A percentile compares a stretch with the other conserved stretches of the same genome.
These are phyloP conservation scores for Orthosia cruda DNA, from an alignment of 2,888 invertebrate species.

Conservation along the genomic window DNA sequence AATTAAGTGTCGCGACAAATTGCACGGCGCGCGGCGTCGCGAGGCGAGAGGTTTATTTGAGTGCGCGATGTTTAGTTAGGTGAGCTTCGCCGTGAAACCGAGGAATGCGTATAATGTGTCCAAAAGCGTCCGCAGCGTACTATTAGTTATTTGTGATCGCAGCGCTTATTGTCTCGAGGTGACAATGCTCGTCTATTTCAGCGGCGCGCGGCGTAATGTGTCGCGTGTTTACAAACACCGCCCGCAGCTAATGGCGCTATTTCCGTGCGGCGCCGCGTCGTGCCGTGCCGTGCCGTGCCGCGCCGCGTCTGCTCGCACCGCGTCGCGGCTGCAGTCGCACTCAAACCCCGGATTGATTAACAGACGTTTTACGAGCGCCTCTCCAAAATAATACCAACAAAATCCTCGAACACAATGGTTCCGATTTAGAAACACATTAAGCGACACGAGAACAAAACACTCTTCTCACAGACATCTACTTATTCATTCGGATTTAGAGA, in stretches of 20 bases:
- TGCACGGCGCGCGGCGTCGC: slow-evolving; percentile 71
- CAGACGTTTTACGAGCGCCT: slow-evolving; percentile 73
- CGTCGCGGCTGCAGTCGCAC: slow-evolving; percentile 49
- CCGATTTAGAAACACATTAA: slow-evolving; percentile 72
- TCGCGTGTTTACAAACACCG: slow-evolving; percentile 85
- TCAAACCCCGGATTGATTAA: slow-evolving; percentile 75
- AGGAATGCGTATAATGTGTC: slow-evolving; percentile 78
- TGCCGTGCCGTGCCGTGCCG: slow-evolving; percentile 1
- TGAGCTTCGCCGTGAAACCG: slow-evolving; percentile 72
- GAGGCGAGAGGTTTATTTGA: slow-evolving; percentile 73
- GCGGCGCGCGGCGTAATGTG: slow-evolving; percentile 68
- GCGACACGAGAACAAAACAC: slow-evolving; percentile 55
- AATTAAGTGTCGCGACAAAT: slow-evolving; percentile 86
- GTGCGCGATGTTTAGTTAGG: slow-evolving; percentile 78
- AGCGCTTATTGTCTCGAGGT: slow-evolving; percentile 64
- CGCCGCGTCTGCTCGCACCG: slow-evolving; percentile 3
- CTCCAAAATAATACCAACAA: slow-evolving; percentile 64
- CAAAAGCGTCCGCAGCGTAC: slow-evolving; percentile 66
- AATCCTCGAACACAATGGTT: slow-evolving; percentile 62
- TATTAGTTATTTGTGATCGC: slow-evolving; percentile 65
- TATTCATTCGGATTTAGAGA: slow-evolving; percentile 48
- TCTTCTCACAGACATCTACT: slow-evolving; percentile 29
- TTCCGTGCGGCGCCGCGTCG: slow-evolving; percentile 69
- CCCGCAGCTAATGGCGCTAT: slow-evolving; percentile 85
- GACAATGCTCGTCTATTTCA: slow-evolving; percentile 73